Evolutionary conservation across 2,888 invertebrate species (phyloP).

Genomic region (Mythimna albipuncta): DNA sequence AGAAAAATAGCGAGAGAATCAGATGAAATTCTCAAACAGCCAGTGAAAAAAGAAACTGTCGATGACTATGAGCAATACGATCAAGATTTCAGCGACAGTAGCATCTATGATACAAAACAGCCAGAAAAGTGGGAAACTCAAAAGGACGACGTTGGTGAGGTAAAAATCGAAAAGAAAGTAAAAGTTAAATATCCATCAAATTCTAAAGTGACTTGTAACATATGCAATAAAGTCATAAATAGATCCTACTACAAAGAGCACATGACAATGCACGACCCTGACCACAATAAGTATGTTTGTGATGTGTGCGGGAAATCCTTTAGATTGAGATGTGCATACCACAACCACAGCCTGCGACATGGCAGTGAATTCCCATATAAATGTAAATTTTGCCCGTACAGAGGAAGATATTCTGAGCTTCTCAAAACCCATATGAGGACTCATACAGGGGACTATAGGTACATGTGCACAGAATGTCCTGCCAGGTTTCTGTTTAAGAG

Average conservation of each 20-base stretch:
- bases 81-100: conserved; percentile 62
- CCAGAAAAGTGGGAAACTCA: conserved; percentile 55
- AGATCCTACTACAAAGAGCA: conserved; percentile 77
- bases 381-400: conserved; percentile 78
- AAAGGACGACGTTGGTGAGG: conserved; percentile 38
- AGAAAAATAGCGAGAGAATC: conserved; percentile 76
- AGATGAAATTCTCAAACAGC: conserved; percentile 68
- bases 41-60: conserved; percentile 65
- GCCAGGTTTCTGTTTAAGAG: conserved; percentile 79
- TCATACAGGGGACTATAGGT: conserved; percentile 77
- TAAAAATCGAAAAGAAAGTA: conserved; percentile 60
- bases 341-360: conserved; percentile 77
- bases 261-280: conserved; percentile 78
- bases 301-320: conserved; percentile 81
- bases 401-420: conserved; percentile 73
- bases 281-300: conserved; percentile 78
- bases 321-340: conserved; percentile 76
- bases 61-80: conserved; percentile 53
- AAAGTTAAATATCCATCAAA: conserved; percentile 66
- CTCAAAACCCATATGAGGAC: conserved; percentile 78
- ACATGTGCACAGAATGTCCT: conserved; percentile 81
- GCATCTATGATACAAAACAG: conserved; percentile 57
- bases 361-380: conserved; percentile 78
- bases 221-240: conserved; percentile 73
- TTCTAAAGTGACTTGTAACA: conserved; percentile 51